Conservation (phyloP, 2,113 vertebrate genomes). For the Caranx melampygus region DNA sequence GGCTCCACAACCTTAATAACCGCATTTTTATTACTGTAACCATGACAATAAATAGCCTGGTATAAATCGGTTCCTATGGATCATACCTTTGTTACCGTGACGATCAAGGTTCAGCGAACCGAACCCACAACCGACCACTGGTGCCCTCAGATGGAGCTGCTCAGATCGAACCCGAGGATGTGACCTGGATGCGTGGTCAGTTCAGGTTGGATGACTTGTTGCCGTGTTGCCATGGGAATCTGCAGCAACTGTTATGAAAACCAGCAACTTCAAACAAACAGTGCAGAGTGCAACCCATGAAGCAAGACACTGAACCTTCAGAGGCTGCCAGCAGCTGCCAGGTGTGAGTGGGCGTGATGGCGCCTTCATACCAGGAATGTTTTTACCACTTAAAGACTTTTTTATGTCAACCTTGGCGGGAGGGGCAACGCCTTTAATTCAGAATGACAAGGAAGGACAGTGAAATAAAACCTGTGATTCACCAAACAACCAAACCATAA, state of each 20-base stretch:
- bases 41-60: not conserved
- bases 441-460: not conserved
- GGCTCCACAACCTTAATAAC: not conserved
- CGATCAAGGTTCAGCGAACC: no score
- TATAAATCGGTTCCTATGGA: no score
- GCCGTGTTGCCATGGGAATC: no score
- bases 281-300: not conserved
- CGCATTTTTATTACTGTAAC: not conserved
- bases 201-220: no score
- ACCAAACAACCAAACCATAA: not conserved
- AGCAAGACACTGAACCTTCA: no score
- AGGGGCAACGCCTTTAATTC: not conserved
- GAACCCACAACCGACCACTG: no score
- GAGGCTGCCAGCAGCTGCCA: not conserved
- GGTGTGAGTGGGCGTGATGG: slow-evolving; percentile 10
- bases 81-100: no score
- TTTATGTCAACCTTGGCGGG: not conserved
- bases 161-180: no score
- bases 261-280: not conserved
- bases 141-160: no score
- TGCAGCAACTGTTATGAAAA: no score
- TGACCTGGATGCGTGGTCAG: no score
- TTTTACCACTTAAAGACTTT: no score
- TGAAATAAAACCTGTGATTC: not conserved
- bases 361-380: not conserved